These are phyloP conservation scores for Apodemus agrarius DNA, from an alignment of 2,797 vertebrate species.

Conservation along the genomic window DNA sequence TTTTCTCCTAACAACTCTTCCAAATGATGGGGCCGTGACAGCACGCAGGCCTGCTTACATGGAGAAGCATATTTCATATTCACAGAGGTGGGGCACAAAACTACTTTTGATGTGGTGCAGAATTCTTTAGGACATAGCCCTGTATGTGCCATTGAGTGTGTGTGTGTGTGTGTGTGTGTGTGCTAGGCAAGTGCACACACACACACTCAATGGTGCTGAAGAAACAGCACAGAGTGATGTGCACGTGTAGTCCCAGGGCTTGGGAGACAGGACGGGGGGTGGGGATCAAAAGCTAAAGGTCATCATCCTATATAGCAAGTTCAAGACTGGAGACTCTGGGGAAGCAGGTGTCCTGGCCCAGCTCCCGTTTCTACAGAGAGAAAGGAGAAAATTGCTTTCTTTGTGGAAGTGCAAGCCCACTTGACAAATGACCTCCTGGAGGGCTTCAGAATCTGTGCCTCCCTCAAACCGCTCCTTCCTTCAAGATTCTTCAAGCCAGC, in stretches of 20 bases:
- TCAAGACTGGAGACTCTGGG: background rate
- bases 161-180: too few relatives aligned
- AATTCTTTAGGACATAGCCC: background rate
- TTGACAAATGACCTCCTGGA: background rate
- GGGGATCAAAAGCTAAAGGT: background rate
- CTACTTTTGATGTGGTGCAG: background rate
- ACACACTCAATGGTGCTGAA: too few relatives aligned
- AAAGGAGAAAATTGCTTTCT: conserved; percentile 43
- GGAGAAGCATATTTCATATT: background rate
- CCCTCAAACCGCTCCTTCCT: background rate
- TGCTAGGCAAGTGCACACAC: background rate
- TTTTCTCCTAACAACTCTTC: background rate
- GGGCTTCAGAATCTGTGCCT: fast-evolving
- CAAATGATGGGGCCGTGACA: background rate
- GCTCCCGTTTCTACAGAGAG: background rate
- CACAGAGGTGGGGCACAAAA: background rate
- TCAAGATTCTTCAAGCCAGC: background rate
- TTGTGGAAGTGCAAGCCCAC: background rate
- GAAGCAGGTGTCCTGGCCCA: background rate
- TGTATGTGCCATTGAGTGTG: too few relatives aligned
- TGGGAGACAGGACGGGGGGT: background rate
- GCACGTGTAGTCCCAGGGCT: background rate
- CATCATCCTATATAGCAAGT: background rate
- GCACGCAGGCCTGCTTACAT: too few relatives aligned
- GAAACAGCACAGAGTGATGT: too few relatives aligned